Evolutionary conservation across 2,888 invertebrate genomes (phyloP).

Genomic region (Limnephilus marmoratus): DNA sequence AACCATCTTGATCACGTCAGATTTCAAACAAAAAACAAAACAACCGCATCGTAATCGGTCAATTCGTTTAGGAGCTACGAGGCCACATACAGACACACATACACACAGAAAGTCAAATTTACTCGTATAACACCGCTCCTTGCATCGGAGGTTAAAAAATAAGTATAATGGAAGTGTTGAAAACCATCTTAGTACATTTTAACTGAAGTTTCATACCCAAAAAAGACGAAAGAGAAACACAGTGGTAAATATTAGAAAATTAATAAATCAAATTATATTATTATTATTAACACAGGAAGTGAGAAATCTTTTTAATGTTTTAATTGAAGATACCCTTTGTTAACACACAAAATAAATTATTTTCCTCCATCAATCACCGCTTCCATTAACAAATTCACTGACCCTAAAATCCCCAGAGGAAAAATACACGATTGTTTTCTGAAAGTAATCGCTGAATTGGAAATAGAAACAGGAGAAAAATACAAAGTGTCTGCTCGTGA

Average conservation of each 20-base stretch:
- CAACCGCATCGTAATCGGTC: too few species aligned
- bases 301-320: background rate
- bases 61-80: too few species aligned
- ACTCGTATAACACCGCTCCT: too few species aligned
- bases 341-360: background rate
- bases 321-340: background rate
- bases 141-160: too few species aligned
- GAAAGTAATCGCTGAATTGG: background rate
- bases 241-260: background rate
- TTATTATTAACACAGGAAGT: background rate
- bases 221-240: background rate
- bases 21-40: too few species aligned
- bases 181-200: too few species aligned
- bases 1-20: too few species aligned
- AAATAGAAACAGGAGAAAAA: background rate
- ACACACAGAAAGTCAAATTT: too few species aligned
- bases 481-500: background rate
- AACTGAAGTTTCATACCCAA: background rate
- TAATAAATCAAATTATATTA: background rate
- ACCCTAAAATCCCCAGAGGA: conserved; percentile 2
- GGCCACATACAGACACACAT: too few species aligned
- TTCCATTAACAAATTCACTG: background rate
- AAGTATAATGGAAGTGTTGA: too few species aligned
- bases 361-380: background rate
- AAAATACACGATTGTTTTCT: background rate